Evolutionary conservation across 2,113 vertebrate genomes (phyloP), one percentile per base, ranked within the genome.

Genomic region (Ictalurus punctatus): DNA sequence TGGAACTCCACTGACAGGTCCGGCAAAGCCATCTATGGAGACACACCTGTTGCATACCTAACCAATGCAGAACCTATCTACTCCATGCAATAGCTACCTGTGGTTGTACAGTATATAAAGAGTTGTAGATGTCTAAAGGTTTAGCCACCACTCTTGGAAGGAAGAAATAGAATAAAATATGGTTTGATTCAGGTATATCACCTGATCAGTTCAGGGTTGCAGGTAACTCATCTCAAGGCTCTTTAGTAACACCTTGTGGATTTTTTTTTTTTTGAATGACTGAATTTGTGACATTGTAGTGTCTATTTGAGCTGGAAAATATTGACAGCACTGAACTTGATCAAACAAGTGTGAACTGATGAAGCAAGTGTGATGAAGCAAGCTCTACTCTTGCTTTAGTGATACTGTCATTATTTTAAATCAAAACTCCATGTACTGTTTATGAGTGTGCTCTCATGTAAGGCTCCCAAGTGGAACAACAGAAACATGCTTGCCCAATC

Each of bases 1-100:
- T 69, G 48, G 82, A 90, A 73, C 78, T 34, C 16, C 69, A 76
- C 83, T 30, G 30, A 88, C 89, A 52, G 27, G 73, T 80, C 86
- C 61, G 80, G 84, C 88, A 67, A 52, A 69, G 61, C 44, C 37
- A 8, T 76, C 85, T 86, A 58, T 80, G 48, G 27, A 79, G 58
- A 54, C 40, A 54, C 82, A 82, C 74, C 88, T 76, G 54, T 74
- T 12, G 30, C 63, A 87, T 25, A 83, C 25, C 6, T n/a, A 34
- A 59, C 23, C 59, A 78, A 65, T 63, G 71, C 81, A 69, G n/a
- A 83, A 87, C 1, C 69, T 10, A 74, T 52, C 37, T 83, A 63
- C 59, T 19, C 84, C 61, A 82, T n/a, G 27, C 34, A 59, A 76
- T 23, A 48, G 23, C 12, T n/a, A 65, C 48, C 13, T 10, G 80